Evolutionary conservation across 2,888 invertebrate species (phyloP), one percentile per base, ranked within the genome.

Genomic region (Erebia aethiops): DNA sequence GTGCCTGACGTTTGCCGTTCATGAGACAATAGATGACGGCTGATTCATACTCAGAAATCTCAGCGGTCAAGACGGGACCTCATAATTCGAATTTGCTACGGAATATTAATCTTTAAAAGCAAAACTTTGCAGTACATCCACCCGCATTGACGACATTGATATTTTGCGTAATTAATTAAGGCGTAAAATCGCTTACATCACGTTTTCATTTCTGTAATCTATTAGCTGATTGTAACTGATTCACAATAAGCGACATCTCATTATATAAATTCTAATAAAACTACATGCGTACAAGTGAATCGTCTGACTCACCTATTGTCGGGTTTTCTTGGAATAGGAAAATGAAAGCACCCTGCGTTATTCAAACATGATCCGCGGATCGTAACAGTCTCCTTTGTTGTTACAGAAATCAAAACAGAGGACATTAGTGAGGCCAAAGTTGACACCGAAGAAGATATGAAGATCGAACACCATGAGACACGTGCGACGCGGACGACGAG

Each of bases 351-450:
- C 82, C 83, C 84, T 78, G 76, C 84, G 87, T 89, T 90, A 90
- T 91, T 87, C 85, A 92, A 91, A 91, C 92, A 91, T 83, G 79
- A 79, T 79, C 82, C 84, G 85, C 89, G 86, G 85, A 88, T 88
- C 86, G 87, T 89, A 88, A 89, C 84, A 81, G 80, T 80, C 78
- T 80, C 81, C 86, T 90, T 91, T 88, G 80, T 91, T 87, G 87
- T 92, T 92, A 84, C 92, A 93, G 92, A 93, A 86, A 92, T 91
- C 89, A 92, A 92, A 92, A 90, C 91, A 87, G 92, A 92, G 82
- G 87, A 87, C 80, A 90, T 91, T 84, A 88, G 87, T 77, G 89
- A 91, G 78, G 92, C 92, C 68, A 92, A 92, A 88, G 84, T 92
- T 77, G 92, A 91, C 78, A 80, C 87, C 71, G 78, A 80, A 68